Evolutionary conservation across 2,888 invertebrate species (phyloP).

Genomic region (Apamea sordens): DNA sequence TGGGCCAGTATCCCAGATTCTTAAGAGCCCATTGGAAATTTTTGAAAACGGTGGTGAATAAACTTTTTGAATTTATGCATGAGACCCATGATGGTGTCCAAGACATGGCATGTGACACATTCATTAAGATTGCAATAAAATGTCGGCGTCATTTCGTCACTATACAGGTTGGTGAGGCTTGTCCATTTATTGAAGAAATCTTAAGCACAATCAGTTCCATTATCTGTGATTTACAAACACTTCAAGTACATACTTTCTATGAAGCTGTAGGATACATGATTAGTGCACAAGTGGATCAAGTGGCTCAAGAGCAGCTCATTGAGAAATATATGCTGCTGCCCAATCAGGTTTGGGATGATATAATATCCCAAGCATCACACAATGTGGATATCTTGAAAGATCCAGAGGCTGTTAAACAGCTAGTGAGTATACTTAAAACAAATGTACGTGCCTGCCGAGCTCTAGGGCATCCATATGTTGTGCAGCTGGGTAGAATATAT

Average conservation of each 20-base stretch:
- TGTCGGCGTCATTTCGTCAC: conserved; percentile 99
- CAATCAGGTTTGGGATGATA: conserved; percentile 99
- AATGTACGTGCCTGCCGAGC: conserved; percentile 99
- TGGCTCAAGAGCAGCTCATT: conserved; percentile 97
- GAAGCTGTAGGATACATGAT: conserved; percentile 99
- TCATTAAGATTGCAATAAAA: conserved; percentile 99
- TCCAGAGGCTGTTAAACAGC: conserved; percentile 98
- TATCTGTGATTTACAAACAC: conserved; percentile 99
- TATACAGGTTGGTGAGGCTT: conserved; percentile 98
- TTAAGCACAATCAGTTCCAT: conserved; percentile 98
- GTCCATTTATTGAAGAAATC: conserved; percentile 99
- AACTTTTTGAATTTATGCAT: conserved; percentile 99
- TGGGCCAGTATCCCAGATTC: conserved; percentile 99
- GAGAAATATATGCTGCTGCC: conserved; percentile 99
- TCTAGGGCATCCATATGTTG: conserved; percentile 98
- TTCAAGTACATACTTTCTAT: conserved; percentile 99
- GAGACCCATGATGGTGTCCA: conserved; percentile 99
- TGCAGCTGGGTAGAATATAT: conserved; percentile 98
- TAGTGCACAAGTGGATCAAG: conserved; percentile 97
- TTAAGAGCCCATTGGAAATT: conserved; percentile 99
- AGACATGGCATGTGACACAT: conserved; percentile 99
- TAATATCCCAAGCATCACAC: conserved; percentile 98
- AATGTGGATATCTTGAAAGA: conserved; percentile 99
- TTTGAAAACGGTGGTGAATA: conserved; percentile 99
- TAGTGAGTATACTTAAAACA: conserved; percentile 99